Base-by-base conservation (phyloP, 1,140 invertebrate genomes). In the Pogonus chalceus region DNA sequence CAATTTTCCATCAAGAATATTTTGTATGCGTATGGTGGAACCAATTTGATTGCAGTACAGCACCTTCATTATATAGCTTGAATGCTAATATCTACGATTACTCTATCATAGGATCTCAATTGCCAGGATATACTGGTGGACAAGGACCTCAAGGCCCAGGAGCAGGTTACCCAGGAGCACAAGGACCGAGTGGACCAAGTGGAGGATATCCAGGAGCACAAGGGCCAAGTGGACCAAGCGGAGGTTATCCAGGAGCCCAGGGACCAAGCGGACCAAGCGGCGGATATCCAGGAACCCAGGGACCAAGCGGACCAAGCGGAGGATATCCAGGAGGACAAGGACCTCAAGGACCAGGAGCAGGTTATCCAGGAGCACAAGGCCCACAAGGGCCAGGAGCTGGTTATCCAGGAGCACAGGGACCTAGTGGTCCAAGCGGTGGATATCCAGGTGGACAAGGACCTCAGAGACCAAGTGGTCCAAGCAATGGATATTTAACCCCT, bases 1-100 rank as follows among this genome's bases (percentile, higher is more conserved):
- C 90, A 0, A 83, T 92, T 20, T 92, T 91, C 65, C 85, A 88
- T 64, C 89, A 92, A 69, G 80, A 89, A 72, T 81, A 84, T 51
- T 82, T 91, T 37, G 88, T 91, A 3, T 92, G 89, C 61, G 88
- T 91, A 4, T 92, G 88, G 88, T 92, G 89, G 88, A 85, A 90
- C 70, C 85, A 90, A 63, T 90, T 90, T 60, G 86, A 90, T 60
- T 92, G 88, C 62, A 80, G 76, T 54, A 79, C 79, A 3, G 86
- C 87, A 1, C 82, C 83, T 22, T 79, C 76, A 37, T 70, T 88
- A 0, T 90, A 79, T 61, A 78, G 76, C 16, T 71, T 87, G 23
- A 90, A 90, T 67, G 84, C 83, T 51, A 85, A 87, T 62, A 73
- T 90, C 9, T 90, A 88, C 59, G 85, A 88, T 63, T 85, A 87